A percentile compares a stretch with the other conserved stretches of the same genome.
These are phyloP conservation scores for Trinorchestia longiramus DNA, from an alignment of 1,140 invertebrate genomes.

Conservation along the genomic window DNA sequence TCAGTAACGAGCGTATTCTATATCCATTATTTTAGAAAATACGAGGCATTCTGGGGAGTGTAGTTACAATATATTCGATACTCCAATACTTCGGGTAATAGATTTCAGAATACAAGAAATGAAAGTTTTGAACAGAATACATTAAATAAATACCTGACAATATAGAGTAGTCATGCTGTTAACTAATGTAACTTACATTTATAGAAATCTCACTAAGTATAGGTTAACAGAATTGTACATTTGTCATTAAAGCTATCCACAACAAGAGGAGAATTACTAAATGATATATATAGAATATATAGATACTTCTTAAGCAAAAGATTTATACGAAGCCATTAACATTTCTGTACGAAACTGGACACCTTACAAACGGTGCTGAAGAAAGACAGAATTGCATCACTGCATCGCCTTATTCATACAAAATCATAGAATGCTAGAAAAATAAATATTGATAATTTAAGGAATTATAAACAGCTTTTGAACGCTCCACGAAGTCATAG, in stretches of 20 bases:
- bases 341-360: neutral
- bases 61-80: neutral
- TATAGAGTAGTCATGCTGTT: neutral
- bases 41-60: neutral
- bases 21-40: neutral
- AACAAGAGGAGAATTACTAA: neutral
- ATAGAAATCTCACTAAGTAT: neutral
- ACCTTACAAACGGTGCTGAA: neutral
- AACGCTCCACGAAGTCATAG: neutral
- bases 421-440: neutral
- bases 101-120: neutral
- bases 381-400: neutral
- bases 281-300: neutral
- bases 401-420: neutral
- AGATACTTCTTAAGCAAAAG: neutral
- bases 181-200: neutral
- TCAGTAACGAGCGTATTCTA: too few species aligned
- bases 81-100: neutral
- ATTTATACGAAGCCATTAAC: neutral
- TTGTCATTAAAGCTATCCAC: neutral
- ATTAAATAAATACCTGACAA: neutral
- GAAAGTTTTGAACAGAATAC: neutral
- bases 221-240: neutral
- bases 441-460: neutral
- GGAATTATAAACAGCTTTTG: neutral